Conservation (phyloP, 2,113 vertebrate species). For the Tamias sibiricus region DNA sequence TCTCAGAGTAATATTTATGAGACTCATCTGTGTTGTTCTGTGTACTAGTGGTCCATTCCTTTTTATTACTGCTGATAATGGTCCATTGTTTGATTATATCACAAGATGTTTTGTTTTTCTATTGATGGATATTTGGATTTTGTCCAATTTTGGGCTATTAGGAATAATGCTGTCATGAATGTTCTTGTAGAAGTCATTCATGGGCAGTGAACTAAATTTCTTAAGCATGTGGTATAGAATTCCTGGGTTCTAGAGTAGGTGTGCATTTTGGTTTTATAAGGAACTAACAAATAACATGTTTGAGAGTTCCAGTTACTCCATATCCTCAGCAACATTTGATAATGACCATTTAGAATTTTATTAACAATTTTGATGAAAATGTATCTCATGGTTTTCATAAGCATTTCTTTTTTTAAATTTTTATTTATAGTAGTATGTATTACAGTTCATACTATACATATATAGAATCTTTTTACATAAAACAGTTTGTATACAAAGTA, state of each 20-base stretch:
- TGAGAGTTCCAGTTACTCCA: neutral
- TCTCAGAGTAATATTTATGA: too few species aligned
- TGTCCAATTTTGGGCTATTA: neutral
- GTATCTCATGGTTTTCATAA: neutral
- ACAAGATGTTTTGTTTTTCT: constrained; percentile 41
- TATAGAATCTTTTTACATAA: too few species aligned
- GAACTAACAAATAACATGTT: neutral
- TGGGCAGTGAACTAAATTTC: constrained; percentile 5
- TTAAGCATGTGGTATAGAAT: neutral
- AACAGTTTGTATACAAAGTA: too few species aligned
- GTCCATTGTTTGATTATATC: neutral
- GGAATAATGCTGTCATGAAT: neutral
- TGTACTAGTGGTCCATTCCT: neutral
- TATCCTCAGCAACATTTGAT: neutral
- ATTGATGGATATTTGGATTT: neutral
- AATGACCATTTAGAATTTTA: neutral
- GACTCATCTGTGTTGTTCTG: neutral
- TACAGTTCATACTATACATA: too few species aligned
- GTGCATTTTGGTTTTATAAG: neutral
- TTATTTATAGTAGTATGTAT: too few species aligned
- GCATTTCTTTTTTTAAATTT: neutral
- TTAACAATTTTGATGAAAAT: neutral
- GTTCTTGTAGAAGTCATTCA: constrained; percentile 1
- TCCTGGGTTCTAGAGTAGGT: neutral
- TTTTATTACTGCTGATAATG: neutral